These are phyloP conservation scores for Lasioglossum leucozonium DNA, from an alignment of 2,888 invertebrate genomes.

Conservation along the genomic window DNA sequence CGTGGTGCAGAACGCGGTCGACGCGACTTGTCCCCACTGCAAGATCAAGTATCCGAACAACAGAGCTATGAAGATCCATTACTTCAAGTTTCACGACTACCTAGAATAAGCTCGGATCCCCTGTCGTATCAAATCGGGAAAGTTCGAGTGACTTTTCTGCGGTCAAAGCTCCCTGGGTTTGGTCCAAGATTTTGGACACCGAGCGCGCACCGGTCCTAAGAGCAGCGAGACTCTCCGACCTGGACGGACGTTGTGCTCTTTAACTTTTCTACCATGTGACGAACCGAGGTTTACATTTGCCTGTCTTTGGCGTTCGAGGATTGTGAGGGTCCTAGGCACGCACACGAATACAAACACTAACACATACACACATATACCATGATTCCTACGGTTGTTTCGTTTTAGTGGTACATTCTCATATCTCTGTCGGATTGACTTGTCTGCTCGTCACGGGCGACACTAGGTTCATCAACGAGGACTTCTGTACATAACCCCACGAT, in stretches of 20 bases:
- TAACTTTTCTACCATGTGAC: conserved; percentile 27
- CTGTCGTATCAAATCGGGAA: background rate
- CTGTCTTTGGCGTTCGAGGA: background rate
- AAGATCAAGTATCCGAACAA: conserved; percentile 81
- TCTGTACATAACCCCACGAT: conserved; percentile 56
- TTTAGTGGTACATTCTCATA: background rate
- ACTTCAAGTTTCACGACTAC: conserved; percentile 80
- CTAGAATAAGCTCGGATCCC: conserved; percentile 18
- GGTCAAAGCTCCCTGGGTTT: background rate
- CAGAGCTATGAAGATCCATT: conserved; percentile 81
- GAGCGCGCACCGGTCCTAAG: background rate
- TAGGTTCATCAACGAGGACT: conserved; percentile 22
- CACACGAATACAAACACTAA: background rate
- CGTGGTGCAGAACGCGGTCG: conserved; percentile 74
- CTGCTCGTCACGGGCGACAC: background rate
- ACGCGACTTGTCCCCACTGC: conserved; percentile 79
- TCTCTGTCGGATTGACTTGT: background rate
- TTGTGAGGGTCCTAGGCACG: background rate
- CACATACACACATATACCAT: background rate
- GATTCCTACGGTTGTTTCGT: conserved; percentile 8
- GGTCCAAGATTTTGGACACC: background rate
- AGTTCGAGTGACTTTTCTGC: background rate
- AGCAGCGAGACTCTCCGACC: background rate
- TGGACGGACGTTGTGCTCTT: conserved; percentile 19
- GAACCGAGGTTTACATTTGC: background rate